Percentiles rank a stretch among this genome's conserved stretches.
Evolutionary conservation across 2,797 vertebrate species (phyloP).

Genomic region (Amphiprion clarkii): DNA sequence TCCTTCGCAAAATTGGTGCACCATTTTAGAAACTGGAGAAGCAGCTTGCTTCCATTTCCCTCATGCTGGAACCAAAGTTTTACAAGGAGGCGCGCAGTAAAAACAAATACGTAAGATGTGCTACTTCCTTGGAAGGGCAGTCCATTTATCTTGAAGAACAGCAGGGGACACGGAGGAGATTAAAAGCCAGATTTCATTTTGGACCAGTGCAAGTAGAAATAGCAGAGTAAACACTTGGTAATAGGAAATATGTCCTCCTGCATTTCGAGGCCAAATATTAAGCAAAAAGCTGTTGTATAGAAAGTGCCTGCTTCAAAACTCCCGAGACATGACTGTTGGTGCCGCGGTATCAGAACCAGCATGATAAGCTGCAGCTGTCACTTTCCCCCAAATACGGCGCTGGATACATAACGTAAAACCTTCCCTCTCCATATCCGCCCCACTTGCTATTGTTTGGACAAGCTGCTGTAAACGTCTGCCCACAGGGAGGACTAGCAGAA

Average conservation of each 20-base stretch:
- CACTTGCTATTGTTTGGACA: conserved; percentile 80
- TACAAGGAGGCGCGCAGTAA: conserved; percentile 27
- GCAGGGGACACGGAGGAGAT: conserved; percentile 16
- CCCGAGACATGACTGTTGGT: neutral
- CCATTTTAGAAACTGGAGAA: conserved; percentile 28
- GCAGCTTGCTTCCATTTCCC: conserved; percentile 37
- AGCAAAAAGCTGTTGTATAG: neutral
- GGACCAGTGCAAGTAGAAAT: conserved; percentile 17
- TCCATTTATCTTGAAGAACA: conserved; percentile 40
- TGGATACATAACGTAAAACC: conserved; percentile 53
- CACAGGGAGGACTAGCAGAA: conserved; percentile 61
- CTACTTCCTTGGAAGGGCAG: conserved; percentile 23
- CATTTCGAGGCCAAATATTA: conserved; percentile 6
- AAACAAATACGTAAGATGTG: conserved; percentile 49
- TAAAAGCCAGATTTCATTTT: conserved; percentile 50
- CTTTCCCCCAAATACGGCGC: conserved; percentile 66
- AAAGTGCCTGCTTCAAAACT: neutral
- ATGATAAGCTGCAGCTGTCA: conserved; percentile 69
- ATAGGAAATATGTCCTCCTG: conserved; percentile 19
- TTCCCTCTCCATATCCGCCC: conserved; percentile 52
- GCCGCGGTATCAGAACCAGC: conserved; percentile 28
- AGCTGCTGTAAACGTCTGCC: conserved; percentile 74
- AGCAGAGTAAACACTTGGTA: conserved; percentile 9
- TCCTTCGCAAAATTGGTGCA: conserved; percentile 39
- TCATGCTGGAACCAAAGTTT: conserved; percentile 19